Evolutionary conservation across 2,113 vertebrate species (phyloP).

Genomic region (Ploceus nigricollis): DNA sequence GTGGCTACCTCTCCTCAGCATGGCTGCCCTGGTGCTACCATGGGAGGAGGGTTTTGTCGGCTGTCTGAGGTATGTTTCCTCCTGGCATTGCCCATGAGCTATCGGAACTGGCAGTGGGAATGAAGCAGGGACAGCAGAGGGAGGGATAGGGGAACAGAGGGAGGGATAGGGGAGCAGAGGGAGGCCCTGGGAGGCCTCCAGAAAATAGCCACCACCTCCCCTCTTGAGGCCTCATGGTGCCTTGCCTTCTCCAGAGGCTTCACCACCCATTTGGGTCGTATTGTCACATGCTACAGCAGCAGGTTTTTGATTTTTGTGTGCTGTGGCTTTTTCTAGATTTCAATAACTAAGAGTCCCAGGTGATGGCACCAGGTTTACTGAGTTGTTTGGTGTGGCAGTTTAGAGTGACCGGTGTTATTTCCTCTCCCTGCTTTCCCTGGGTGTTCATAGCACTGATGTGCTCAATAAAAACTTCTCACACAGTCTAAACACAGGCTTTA

Average conservation of each 20-base stretch:
- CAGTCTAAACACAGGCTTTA: neutral
- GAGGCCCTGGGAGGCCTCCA: accelerated
- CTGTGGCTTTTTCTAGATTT: neutral
- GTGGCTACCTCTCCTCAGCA: accelerated
- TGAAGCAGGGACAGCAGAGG: neutral
- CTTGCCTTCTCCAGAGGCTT: accelerated
- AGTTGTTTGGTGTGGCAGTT: neutral
- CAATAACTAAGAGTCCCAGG: neutral
- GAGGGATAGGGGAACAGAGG: neutral
- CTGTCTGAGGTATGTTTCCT: neutral
- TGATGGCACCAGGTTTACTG: neutral
- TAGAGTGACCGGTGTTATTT: accelerated
- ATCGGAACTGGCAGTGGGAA: neutral
- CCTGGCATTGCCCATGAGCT: accelerated
- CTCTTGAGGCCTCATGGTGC: accelerated
- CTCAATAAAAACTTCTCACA: neutral
- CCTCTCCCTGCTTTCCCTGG: neutral
- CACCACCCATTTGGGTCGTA: accelerated
- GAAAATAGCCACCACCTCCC: accelerated
- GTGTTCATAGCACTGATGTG: neutral
- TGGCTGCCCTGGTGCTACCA: neutral
- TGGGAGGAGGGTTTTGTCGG: neutral
- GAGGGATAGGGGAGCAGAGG: neutral
- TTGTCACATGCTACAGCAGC: neutral
- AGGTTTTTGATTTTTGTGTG: neutral